These are phyloP conservation scores for Parapsyche elsis DNA, from an alignment of 1,140 invertebrate species.

Conservation along the genomic window DNA sequence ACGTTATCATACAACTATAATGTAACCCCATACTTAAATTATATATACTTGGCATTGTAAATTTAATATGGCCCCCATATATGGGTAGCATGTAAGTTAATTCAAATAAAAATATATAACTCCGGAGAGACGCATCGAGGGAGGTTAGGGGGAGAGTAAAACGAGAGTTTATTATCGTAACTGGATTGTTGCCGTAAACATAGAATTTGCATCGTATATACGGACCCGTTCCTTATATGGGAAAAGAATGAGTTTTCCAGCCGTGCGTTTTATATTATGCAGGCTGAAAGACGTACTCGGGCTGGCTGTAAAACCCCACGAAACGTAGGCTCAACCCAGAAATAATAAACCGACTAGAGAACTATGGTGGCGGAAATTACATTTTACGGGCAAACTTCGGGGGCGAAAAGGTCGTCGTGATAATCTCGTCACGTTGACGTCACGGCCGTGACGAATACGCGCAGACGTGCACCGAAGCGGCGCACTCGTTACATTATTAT, in stretches of 20 bases:
- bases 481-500: too few species aligned
- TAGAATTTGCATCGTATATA: conserved; percentile 8
- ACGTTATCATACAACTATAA: too few species aligned
- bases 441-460: background rate
- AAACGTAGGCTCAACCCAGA: background rate
- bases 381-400: background rate
- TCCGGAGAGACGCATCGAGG: background rate
- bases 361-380: conserved; percentile 7
- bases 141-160: too few species aligned
- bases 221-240: background rate
- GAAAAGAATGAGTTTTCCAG: conserved; percentile 4
- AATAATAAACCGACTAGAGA: conserved; percentile 3
- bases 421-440: background rate
- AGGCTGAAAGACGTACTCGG: background rate
- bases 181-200: background rate
- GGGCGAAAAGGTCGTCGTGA: background rate
- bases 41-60: too few species aligned
- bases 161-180: background rate
- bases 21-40: too few species aligned
- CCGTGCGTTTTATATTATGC: background rate
- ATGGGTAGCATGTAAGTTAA: too few species aligned
- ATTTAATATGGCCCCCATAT: too few species aligned
- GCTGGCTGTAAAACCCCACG: background rate
- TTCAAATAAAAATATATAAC: too few species aligned
- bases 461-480: background rate